Base-by-base conservation (phyloP, 2,888 invertebrate genomes). In the Pherbina coryleti region DNA sequence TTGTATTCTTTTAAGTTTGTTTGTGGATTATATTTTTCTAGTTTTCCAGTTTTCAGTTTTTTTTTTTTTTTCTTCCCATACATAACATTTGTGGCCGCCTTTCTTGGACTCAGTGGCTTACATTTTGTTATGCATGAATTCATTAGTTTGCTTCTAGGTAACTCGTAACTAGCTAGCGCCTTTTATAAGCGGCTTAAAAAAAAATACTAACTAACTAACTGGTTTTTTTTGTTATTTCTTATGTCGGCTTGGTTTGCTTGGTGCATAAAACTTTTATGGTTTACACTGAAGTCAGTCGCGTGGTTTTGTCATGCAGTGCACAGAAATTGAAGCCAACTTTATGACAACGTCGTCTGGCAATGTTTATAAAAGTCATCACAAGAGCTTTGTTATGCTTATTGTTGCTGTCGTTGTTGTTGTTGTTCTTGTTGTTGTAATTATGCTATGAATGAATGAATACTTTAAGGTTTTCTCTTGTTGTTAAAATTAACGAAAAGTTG, bases 111-210 rank as follows among this genome's bases (percentile, higher is more conserved):
- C 60, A 67, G 9, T 67, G 67, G 22, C 67, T 67, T 37, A 22
- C 44, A 67, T 37, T 22, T 67, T 44, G 37, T 44, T 44, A 67
- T 67, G 67, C 44, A 67, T 67, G 37, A 19, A 67, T 67, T 67
- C 67, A 67, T 67, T 67, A 34, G 34, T 67, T 67, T 7, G 5
- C 22, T 22, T 22, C 66, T 31, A n/a, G 66, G 37, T 67, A 44
- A 67, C 49, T n/a, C n/a, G 64, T 34, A 66, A 31, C 64, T 66
- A 3, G 37, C 37, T 11, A 19, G 22, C 60, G 60, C 28, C 44
- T 37, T 67, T 37, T 49, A 22, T 9, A 67, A 67, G 67, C 34
- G 25, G 67, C 67, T 67, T 37, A 44, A 66, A 44, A 66, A 44
- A n/a, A 9, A 44, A 44, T 44, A 44, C 44, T 44, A 44, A 44